Conservation (phyloP, 2,113 vertebrate species). For the Balaeniceps rex region DNA sequence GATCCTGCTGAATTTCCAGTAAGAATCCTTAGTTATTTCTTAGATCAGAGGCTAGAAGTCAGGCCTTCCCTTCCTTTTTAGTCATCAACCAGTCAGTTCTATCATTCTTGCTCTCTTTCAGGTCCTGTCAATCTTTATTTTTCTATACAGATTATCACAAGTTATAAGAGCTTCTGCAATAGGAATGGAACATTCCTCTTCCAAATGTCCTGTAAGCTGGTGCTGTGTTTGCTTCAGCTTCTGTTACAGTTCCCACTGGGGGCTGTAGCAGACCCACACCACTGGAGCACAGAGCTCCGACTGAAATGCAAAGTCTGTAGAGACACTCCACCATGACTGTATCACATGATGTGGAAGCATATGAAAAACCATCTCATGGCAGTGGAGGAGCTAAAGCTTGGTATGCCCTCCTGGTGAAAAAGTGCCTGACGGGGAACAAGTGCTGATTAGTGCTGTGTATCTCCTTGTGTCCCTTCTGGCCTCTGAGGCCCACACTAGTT, state of each 20-base stretch:
- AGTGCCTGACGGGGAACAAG: background rate
- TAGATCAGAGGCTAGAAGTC: background rate
- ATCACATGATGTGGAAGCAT: background rate
- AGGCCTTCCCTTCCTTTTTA: background rate
- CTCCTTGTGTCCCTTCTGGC: background rate
- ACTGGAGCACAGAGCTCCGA: background rate
- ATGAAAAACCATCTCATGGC: background rate
- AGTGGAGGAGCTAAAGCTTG: background rate
- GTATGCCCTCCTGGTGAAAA: background rate
- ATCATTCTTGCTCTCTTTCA: background rate
- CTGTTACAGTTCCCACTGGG: background rate
- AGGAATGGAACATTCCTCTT: background rate
- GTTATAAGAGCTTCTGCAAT: background rate
- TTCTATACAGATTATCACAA: background rate
- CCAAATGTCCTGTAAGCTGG: background rate
- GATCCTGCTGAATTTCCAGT: background rate
- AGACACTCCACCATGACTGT: background rate
- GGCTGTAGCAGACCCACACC: background rate
- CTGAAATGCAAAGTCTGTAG: background rate
- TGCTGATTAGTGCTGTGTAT: background rate
- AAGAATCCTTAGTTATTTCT: background rate
- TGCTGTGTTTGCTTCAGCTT: background rate
- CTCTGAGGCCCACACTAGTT: background rate
- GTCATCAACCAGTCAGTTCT: background rate
- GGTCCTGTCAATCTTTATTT: background rate